These are phyloP conservation scores for Stegodyphus dumicola DNA, from an alignment of 1,140 invertebrate species.

Conservation along the genomic window DNA sequence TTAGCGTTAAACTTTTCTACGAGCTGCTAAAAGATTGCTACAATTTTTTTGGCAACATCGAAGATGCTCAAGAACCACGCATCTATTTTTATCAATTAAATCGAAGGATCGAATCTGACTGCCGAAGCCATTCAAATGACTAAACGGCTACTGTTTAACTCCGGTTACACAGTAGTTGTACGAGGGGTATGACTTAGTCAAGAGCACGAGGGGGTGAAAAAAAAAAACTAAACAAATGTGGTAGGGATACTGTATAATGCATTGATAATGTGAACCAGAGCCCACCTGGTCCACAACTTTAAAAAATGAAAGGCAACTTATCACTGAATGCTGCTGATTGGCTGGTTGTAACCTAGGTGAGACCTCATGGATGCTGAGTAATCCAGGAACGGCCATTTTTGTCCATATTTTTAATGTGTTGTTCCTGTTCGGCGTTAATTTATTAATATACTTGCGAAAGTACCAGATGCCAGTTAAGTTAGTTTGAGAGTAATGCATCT, in stretches of 20 bases:
- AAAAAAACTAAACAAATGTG: neutral
- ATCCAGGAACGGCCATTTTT: neutral
- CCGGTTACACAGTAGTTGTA: conserved; percentile 24
- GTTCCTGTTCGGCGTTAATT: too few relatives aligned
- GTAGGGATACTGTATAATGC: conserved; percentile 4
- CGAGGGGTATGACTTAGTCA: neutral
- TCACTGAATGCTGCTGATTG: conserved; percentile 27
- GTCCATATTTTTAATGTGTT: neutral
- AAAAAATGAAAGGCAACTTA: conserved; percentile 36
- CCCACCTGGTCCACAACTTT: conserved; percentile 21
- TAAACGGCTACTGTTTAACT: conserved; percentile 46
- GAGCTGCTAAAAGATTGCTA: neutral
- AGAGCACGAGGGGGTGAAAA: neutral
- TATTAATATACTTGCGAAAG: too few relatives aligned
- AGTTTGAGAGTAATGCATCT: too few relatives aligned
- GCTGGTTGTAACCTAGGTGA: conserved; percentile 4
- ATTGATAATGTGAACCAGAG: conserved; percentile 18
- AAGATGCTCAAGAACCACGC: neutral
- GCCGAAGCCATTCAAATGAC: conserved; percentile 18
- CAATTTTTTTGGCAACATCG: neutral
- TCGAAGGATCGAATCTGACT: conserved; percentile 2
- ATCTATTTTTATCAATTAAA: conserved; percentile 17
- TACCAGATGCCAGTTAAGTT: too few relatives aligned
- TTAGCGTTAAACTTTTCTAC: too few relatives aligned
- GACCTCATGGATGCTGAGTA: neutral